phyloP scores from a whole-genome alignment of 2,113 vertebrate genomes.

The Cranoglanis bouderius region DNA sequence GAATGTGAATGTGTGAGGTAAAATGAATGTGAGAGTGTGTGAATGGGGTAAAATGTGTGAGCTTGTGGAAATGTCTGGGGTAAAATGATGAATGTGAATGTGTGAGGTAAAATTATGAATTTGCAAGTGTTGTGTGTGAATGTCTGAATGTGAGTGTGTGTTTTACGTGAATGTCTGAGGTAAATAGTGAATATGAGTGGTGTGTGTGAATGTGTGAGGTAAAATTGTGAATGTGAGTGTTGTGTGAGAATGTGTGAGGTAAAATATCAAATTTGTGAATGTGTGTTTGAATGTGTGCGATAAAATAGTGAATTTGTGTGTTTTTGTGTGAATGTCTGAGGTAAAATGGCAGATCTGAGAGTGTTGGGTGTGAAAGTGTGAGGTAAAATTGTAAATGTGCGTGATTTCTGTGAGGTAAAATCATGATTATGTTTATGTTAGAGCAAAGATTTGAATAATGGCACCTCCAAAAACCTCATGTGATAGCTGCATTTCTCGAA shows the following conservation, averaged over 20 bases:
- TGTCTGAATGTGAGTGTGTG: neutral
- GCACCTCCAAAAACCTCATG: neutral
- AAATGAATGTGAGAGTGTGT: neutral
- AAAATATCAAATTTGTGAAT: neutral
- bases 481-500: neutral
- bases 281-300: neutral
- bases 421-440: neutral
- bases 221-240: neutral
- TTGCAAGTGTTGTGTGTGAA: neutral
- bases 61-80: neutral
- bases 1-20: neutral
- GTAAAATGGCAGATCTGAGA: neutral
- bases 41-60: neutral
- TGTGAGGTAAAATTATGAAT: neutral
- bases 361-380: neutral
- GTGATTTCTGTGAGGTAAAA: neutral
- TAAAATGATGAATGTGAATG: neutral
- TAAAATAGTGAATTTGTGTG: neutral
- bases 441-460: neutral
- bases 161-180: neutral
- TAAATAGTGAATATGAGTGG: neutral
- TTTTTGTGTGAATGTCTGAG: neutral
- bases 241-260: neutral
- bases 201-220: neutral
- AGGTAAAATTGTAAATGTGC: neutral